These are phyloP conservation scores for Eustalomyia histrio DNA, from an alignment of 2,888 invertebrate genomes.

Conservation along the genomic window DNA sequence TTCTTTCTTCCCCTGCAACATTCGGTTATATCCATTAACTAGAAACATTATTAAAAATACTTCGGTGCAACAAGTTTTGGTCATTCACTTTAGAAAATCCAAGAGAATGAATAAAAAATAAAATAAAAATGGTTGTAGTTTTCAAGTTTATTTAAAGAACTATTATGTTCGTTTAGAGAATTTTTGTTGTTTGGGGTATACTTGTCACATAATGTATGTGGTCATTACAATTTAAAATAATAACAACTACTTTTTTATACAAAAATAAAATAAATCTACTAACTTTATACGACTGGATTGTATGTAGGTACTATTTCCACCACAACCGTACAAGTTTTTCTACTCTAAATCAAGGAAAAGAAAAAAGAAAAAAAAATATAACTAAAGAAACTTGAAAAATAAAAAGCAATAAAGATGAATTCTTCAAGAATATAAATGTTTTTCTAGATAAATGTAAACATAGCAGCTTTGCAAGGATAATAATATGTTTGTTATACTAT, in stretches of 20 bases:
- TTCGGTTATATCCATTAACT: too few species aligned
- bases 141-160: constrained; percentile 56
- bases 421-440: constrained; percentile 53
- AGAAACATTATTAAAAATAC: too few species aligned
- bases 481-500: constrained; percentile 22
- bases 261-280: constrained; percentile 1
- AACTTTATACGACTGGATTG: not conserved
- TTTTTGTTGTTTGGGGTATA: constrained; percentile 38
- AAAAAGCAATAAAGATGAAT: constrained; percentile 20
- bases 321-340: not conserved
- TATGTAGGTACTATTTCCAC: too few species aligned
- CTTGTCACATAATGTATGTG: constrained; percentile 61
- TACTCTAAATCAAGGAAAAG: not conserved
- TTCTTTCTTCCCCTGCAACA: too few species aligned
- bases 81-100: not conserved
- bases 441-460: constrained; percentile 55
- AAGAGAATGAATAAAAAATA: not conserved
- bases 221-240: constrained; percentile 63
- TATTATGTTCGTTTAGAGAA: constrained; percentile 39
- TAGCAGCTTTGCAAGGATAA: constrained; percentile 51
- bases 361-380: constrained; percentile 13
- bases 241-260: constrained; percentile 49
- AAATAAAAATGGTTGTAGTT: constrained; percentile 9
- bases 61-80: not conserved
- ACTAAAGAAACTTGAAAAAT: constrained; percentile 10